phyloP scores from a whole-genome alignment of 2,888 invertebrate species.

The Eueremaeus valkanovi region DNA sequence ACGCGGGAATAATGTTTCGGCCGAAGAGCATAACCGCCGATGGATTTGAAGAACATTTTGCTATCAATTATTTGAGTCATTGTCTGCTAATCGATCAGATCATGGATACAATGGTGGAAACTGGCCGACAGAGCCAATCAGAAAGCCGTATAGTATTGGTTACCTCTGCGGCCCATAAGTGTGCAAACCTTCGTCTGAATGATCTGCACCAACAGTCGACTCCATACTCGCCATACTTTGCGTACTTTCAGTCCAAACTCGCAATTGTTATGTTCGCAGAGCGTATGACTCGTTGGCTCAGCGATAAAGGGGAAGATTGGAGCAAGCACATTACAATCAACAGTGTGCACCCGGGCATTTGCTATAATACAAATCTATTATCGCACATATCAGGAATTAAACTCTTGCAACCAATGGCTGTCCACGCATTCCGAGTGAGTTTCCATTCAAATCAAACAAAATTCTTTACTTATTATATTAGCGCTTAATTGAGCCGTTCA shows the following conservation, averaged over 20 bases:
- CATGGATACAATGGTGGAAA: slow-evolving; percentile 66
- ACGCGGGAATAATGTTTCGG: slow-evolving; percentile 85
- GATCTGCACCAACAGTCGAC: slow-evolving; percentile 65
- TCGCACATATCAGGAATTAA: background rate
- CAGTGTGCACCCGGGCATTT: slow-evolving; percentile 81
- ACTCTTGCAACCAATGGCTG: background rate
- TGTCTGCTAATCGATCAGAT: slow-evolving; percentile 75
- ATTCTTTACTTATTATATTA: background rate
- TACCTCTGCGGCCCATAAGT: slow-evolving; percentile 73
- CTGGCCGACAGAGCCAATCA: slow-evolving; percentile 57
- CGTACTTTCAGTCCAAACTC: slow-evolving; percentile 79
- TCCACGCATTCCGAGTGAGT: background rate
- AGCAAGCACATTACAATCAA: slow-evolving; percentile 60
- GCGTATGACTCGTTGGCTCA: slow-evolving; percentile 61
- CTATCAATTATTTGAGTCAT: slow-evolving; percentile 81
- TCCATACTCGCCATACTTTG: slow-evolving; percentile 52
- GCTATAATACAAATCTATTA: slow-evolving; percentile 65
- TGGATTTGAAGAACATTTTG: slow-evolving; percentile 79
- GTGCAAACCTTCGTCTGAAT: slow-evolving; percentile 68
- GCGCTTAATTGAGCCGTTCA: background rate
- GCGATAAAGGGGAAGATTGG: slow-evolving; percentile 51
- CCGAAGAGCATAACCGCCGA: slow-evolving; percentile 72
- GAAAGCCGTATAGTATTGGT: slow-evolving; percentile 77
- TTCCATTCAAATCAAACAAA: background rate
- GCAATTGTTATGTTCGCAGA: slow-evolving; percentile 66